Evolutionary conservation across 2,797 vertebrate species (phyloP).

Genomic region (Sphenodon punctatus): DNA sequence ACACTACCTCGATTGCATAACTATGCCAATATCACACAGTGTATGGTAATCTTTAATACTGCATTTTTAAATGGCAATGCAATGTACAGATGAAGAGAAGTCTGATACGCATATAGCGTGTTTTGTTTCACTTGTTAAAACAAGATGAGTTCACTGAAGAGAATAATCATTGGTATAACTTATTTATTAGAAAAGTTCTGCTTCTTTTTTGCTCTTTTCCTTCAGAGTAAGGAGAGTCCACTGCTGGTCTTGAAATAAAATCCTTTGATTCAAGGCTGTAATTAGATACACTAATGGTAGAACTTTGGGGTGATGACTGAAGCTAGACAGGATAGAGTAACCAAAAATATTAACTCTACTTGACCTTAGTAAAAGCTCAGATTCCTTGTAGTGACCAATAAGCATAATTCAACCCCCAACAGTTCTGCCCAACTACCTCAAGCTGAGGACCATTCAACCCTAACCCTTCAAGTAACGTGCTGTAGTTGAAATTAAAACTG

Average conservation of each 20-base stretch:
- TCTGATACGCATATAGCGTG: rapidly evolving
- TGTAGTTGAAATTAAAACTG: neutral
- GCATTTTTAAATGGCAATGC: rapidly evolving
- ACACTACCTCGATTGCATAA: no score
- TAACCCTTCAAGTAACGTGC: no score
- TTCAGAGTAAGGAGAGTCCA: rapidly evolving
- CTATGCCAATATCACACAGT: neutral
- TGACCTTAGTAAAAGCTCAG: neutral
- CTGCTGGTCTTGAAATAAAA: neutral
- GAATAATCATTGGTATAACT: neutral
- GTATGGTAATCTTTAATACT: neutral
- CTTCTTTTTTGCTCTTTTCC: neutral
- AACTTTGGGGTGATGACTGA: neutral
- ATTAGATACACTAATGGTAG: rapidly evolving
- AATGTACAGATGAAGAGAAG: neutral
- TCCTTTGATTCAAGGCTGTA: neutral
- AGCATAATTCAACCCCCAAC: neutral
- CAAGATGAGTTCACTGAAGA: neutral
- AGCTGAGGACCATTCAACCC: neutral
- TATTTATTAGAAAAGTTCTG: neutral
- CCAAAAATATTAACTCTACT: neutral
- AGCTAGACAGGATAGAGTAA: neutral
- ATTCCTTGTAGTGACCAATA: neutral
- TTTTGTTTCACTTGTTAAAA: rapidly evolving
- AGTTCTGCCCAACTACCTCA: neutral